Percentiles rank a stretch among this genome's conserved stretches.
These are phyloP conservation scores for human (Homo sapiens) DNA, from an alignment of 2,113 vertebrate species.

Conservation along the genomic window DNA sequence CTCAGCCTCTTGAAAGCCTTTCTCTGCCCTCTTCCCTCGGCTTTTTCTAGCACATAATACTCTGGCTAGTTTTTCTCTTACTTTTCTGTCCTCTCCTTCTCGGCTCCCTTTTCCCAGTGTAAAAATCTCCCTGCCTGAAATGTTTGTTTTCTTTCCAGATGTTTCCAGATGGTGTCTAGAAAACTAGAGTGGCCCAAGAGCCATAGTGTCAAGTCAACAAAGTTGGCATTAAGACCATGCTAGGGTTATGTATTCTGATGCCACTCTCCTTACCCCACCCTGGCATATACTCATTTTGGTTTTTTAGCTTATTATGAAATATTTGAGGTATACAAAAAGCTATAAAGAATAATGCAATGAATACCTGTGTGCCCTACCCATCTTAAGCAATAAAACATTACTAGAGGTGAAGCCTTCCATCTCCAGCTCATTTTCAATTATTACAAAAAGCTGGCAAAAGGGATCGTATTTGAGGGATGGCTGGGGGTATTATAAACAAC, in stretches of 20 bases:
- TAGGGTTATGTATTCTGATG: neutral
- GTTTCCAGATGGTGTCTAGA: neutral
- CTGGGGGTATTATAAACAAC: neutral
- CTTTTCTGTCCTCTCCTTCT: neutral
- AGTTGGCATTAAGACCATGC: neutral
- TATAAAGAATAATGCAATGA: neutral
- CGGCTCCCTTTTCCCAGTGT: neutral
- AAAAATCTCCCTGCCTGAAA: neutral
- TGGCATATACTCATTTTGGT: neutral
- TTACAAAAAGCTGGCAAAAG: constrained; percentile 48
- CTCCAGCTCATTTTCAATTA: constrained; percentile 54
- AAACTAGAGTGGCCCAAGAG: neutral
- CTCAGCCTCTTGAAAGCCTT: neutral
- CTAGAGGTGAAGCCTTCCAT: neutral
- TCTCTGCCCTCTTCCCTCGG: neutral
- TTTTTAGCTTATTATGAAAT: constrained; percentile 2
- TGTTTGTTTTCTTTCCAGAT: neutral
- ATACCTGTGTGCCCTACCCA: neutral
- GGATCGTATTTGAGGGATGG: constrained; percentile 19
- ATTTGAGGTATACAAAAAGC: neutral
- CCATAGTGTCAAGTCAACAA: neutral
- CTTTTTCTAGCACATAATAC: neutral
- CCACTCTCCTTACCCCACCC: neutral
- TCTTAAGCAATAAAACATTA: constrained; percentile 31
- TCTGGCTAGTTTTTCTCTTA: neutral